These are phyloP conservation scores for Progne subis DNA, from an alignment of 2,113 vertebrate species.

Conservation along the genomic window DNA sequence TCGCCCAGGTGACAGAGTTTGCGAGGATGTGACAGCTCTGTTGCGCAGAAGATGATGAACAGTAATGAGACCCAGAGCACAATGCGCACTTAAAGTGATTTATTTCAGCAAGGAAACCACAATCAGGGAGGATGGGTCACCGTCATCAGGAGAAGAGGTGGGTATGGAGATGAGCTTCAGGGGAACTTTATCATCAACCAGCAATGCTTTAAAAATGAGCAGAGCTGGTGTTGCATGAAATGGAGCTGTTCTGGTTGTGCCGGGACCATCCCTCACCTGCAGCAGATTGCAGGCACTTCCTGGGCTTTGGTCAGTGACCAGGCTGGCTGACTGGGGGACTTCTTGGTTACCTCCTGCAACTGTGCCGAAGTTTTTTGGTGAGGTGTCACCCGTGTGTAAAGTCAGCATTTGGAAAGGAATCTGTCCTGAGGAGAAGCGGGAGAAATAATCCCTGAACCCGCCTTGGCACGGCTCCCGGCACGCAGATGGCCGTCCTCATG, in stretches of 20 bases:
- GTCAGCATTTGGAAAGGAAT: constrained; percentile 27
- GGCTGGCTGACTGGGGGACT: not conserved
- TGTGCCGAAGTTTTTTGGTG: not conserved
- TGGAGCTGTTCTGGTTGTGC: not conserved
- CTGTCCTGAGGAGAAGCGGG: not conserved
- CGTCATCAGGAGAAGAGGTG: constrained; percentile 1
- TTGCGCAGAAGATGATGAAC: not conserved
- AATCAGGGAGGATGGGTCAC: constrained; percentile 29
- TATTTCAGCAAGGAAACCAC: constrained; percentile 5
- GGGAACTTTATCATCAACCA: not conserved
- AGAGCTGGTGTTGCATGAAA: not conserved
- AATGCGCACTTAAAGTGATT: constrained; percentile 12
- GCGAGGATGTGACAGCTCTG: not conserved
- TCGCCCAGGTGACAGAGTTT: not conserved
- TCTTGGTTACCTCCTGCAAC: not conserved
- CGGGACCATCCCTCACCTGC: not conserved
- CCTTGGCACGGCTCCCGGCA: constrained; percentile 16
- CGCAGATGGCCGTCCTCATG: constrained; percentile 23
- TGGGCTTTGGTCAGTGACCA: not conserved
- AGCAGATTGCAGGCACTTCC: not conserved
- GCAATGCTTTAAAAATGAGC: not conserved
- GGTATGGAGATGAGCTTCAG: not conserved
- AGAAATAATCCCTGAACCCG: not conserved
- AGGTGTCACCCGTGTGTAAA: not conserved
- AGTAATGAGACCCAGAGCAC: constrained; percentile 21